Percentiles rank a stretch among this genome's conserved stretches.
phyloP scores from a whole-genome alignment of 1,140 invertebrate species.

The Drosophila busckii region DNA sequence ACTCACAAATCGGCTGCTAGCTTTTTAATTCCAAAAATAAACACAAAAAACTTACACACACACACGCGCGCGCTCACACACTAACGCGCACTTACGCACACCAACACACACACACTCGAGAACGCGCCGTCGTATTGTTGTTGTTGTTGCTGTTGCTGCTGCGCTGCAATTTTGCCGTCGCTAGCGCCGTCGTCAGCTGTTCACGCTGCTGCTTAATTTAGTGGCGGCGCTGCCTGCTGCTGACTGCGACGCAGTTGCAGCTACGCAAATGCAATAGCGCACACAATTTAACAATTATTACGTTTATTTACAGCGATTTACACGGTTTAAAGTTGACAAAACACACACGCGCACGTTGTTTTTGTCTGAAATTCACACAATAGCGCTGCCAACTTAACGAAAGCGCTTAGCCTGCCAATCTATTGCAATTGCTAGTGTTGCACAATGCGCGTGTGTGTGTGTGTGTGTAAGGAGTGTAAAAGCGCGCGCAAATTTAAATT shows the following conservation, averaged over 20 bases:
- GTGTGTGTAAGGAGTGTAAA: no score
- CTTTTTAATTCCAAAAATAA: constrained; percentile 52
- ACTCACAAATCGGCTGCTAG: constrained; percentile 20
- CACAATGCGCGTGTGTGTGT: no score
- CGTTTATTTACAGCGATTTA: no score
- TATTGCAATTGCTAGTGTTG: no score
- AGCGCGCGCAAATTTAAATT: no score
- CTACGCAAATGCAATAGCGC: neutral
- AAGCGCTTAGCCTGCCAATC: no score
- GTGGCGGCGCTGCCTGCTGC: constrained; percentile 14
- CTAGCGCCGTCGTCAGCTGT: constrained; percentile 29
- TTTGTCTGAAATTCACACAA: no score
- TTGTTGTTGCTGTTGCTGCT: neutral
- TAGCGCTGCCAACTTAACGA: no score
- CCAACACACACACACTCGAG: constrained; percentile 3
- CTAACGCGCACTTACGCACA: neutral
- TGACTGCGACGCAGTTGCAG: constrained; percentile 15
- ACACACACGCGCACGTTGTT: no score
- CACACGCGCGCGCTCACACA: constrained; percentile 5
- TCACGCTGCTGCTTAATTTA: no score
- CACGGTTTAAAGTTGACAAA: no score
- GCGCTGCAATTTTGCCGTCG: neutral
- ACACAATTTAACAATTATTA: no score
- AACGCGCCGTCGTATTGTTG: neutral
- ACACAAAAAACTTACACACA: constrained; percentile 37